These are phyloP conservation scores for Sphaerophoria taeniata DNA, from an alignment of 2,888 invertebrate species.

Conservation along the genomic window DNA sequence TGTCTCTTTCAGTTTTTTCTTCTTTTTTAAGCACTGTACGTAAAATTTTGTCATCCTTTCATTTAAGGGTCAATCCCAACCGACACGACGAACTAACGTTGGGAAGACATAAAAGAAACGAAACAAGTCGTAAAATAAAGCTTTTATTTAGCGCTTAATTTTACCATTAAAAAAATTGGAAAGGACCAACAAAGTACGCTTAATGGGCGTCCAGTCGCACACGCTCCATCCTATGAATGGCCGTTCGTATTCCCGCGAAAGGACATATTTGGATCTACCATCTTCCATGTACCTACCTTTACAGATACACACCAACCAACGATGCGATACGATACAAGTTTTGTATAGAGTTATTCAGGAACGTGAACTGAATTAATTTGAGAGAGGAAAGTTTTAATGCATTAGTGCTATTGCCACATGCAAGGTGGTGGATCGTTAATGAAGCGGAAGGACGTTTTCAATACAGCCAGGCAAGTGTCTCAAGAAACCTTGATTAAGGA, in stretches of 20 bases:
- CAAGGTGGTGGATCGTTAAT: not conserved
- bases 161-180: slow-evolving; percentile 75
- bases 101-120: slow-evolving; percentile 64
- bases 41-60: slow-evolving; percentile 73
- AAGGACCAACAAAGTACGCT: slow-evolving; percentile 71
- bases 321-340: slow-evolving; percentile 21
- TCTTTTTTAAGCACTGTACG: slow-evolving; percentile 46
- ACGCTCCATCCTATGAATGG: slow-evolving; percentile 29
- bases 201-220: slow-evolving; percentile 66
- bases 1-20: slow-evolving; percentile 10
- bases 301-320: no score
- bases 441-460: not conserved
- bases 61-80: slow-evolving; percentile 71
- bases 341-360: slow-evolving; percentile 67
- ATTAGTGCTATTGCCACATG: slow-evolving; percentile 55
- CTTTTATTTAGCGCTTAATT: slow-evolving; percentile 76
- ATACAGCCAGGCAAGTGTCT: not conserved
- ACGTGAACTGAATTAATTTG: slow-evolving; percentile 75
- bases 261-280: slow-evolving; percentile 44
- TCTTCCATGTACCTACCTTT: no score
- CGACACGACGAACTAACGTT: slow-evolving; percentile 50
- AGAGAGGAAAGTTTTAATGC: slow-evolving; percentile 66
- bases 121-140: slow-evolving; percentile 74
- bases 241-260: slow-evolving; percentile 35
- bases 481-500: no score